Evolutionary conservation across 2,113 vertebrate species (phyloP).

Genomic region (Sceloporus undulatus): DNA sequence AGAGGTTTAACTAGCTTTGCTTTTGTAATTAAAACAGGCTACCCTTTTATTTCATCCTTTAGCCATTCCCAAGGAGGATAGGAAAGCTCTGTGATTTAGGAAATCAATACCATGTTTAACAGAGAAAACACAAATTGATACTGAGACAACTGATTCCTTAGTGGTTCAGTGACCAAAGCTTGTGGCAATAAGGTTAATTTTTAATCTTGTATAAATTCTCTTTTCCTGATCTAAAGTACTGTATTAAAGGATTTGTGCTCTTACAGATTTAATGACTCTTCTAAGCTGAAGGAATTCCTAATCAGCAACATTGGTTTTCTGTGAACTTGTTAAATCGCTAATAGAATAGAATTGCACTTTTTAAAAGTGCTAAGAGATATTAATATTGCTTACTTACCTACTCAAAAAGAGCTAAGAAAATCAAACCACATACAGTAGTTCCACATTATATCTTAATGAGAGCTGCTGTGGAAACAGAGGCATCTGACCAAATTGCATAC

Average conservation of each 20-base stretch:
- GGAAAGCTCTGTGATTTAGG: slow-evolving; percentile 46
- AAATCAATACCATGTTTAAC: slow-evolving; percentile 55
- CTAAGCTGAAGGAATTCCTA: slow-evolving; percentile 33
- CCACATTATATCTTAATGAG: background rate
- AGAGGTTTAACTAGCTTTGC: slow-evolving; percentile 47
- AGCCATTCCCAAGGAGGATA: slow-evolving; percentile 41
- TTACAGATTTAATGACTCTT: slow-evolving; percentile 18
- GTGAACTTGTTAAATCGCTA: slow-evolving; percentile 11
- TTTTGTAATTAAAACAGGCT: slow-evolving; percentile 56
- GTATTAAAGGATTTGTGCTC: slow-evolving; percentile 9
- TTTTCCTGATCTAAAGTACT: background rate
- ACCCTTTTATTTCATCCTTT: slow-evolving; percentile 26
- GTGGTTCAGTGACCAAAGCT: slow-evolving; percentile 33
- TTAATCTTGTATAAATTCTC: slow-evolving; percentile 24
- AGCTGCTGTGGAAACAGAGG: background rate
- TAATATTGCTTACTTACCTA: slow-evolving; percentile 21
- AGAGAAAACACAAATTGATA: slow-evolving; percentile 42
- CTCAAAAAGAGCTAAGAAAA: slow-evolving; percentile 8
- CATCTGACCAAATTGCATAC: background rate
- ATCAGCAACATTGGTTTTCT: slow-evolving; percentile 23
- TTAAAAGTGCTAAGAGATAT: slow-evolving; percentile 11
- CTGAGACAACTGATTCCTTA: slow-evolving; percentile 25
- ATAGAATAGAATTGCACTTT: slow-evolving; percentile 11
- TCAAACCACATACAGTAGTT: background rate
- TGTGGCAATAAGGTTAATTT: slow-evolving; percentile 45